phyloP scores from a whole-genome alignment of 2,797 vertebrate genomes.

The Agapornis canus region DNA sequence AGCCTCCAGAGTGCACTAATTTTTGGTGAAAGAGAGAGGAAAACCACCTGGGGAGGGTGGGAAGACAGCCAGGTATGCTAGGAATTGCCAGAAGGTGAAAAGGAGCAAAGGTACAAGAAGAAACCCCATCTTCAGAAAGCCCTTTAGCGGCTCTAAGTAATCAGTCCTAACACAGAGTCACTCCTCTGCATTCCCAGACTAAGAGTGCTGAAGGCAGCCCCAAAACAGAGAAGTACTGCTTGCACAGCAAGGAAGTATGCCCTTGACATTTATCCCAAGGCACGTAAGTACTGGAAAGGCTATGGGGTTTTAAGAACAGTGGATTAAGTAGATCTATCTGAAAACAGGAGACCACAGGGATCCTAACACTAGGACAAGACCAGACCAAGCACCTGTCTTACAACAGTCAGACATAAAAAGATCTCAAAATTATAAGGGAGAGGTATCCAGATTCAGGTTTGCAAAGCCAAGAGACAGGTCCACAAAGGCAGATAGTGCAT shows the following conservation, averaged over 20 bases:
- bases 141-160: rapidly evolving
- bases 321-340: background rate
- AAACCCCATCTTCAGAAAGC: background rate
- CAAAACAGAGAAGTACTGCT: background rate
- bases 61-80: background rate
- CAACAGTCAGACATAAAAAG: background rate
- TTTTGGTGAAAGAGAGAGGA: background rate
- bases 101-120: background rate
- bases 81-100: background rate
- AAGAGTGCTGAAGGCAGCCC: background rate
- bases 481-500: background rate
- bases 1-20: background rate
- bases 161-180: background rate
- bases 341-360: background rate
- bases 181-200: background rate
- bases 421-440: background rate
- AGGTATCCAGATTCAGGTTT: background rate
- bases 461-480: background rate
- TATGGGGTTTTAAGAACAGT: background rate
- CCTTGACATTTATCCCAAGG: background rate
- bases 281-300: background rate
- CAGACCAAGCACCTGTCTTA: background rate
- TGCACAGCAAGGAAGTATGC: background rate
- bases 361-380: background rate
- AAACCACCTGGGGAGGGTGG: background rate